Evolutionary conservation across 2,797 vertebrate genomes (phyloP), one percentile per base, ranked within the genome.

Genomic region (Gadopsis marmoratus): DNA sequence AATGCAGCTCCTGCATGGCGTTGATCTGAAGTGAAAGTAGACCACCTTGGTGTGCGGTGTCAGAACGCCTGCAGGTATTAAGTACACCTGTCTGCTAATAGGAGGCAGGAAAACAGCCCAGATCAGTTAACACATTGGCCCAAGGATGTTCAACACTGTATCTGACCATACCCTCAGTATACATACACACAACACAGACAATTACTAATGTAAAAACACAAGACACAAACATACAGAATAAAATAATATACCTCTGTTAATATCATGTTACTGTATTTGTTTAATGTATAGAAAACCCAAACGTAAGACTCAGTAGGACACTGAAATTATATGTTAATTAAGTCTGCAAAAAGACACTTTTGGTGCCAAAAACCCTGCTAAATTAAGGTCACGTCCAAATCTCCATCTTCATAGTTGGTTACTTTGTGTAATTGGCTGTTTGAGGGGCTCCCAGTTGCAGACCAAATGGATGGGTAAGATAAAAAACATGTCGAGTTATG

Each of bases 11-110:
- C 60, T 39, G 26, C 26, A 26, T 26, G 39, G 69, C n/a, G 35
- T 41, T 86, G 48, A 89, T 76, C 48, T 33, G 56, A 69, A 43
- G 71, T 67, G 79, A 86, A 84, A 79, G 78, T n/a, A 35, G 71
- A 85, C 71, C 68, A 75, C 56, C 11, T 26, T 35, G n/a, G 47
- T 84, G 84, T 41, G 29, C 51, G 79, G 84, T 82, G 74, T 72
- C 50, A 66, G 39, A 87, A 17, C 0, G 37, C 71, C 73, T 63
- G 26, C 59, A 82, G 86, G 56, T 60, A 65, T 43, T 47, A 79
- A 69, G 33, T 63, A 60, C 63, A 87, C 73, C 78, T 81, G 73
- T 77, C 29, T 69, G 62, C 64, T 74, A 77, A 86, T 54, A 19
- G 43, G 54, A 63, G 41, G 54, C 69, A 73, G 63, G 5, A 59